Evolutionary conservation across 2,797 vertebrate genomes (phyloP).

Genomic region (Heteromormyrus szaboi): DNA sequence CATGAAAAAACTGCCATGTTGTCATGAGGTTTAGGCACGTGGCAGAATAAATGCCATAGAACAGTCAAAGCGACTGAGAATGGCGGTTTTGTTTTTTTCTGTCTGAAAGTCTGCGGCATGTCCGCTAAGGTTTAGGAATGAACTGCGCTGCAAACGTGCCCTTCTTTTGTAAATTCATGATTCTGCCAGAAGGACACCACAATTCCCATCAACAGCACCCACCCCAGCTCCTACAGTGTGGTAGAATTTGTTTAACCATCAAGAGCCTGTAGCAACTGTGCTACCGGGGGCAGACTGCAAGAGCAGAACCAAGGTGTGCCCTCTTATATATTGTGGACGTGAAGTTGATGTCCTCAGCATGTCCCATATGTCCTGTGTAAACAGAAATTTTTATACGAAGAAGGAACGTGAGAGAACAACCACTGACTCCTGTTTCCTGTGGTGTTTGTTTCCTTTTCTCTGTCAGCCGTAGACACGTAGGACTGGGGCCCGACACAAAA

Average conservation of each 20-base stretch:
- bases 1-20: neutral
- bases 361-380: neutral
- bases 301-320: neutral
- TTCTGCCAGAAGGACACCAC: neutral
- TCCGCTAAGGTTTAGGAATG: neutral
- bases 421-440: neutral
- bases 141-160: neutral
- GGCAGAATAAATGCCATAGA: neutral
- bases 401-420: neutral
- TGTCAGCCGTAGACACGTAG: neutral
- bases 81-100: neutral
- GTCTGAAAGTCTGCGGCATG: neutral
- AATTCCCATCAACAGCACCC: neutral
- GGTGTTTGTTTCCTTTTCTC: neutral
- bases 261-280: neutral
- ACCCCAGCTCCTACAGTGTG: neutral
- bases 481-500: neutral
- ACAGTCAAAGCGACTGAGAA: neutral
- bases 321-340: neutral
- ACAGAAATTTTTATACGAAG: neutral
- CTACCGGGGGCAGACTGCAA: neutral
- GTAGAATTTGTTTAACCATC: neutral
- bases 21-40: neutral
- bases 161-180: neutral
- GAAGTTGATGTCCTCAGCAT: neutral